These are phyloP conservation scores for Miichthys miiuy DNA, from an alignment of 2,797 vertebrate species.

Conservation along the genomic window DNA sequence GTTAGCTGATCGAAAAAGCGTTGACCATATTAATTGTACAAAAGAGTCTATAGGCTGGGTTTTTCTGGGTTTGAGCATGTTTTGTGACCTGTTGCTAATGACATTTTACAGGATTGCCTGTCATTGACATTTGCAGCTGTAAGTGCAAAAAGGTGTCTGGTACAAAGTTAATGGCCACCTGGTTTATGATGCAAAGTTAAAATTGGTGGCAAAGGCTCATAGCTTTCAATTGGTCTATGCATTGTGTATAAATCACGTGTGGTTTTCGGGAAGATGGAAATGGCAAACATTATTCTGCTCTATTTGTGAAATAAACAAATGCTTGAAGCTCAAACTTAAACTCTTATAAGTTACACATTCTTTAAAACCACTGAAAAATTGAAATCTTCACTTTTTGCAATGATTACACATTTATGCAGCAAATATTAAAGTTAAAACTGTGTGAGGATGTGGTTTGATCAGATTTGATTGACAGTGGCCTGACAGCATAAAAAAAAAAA, in stretches of 20 bases:
- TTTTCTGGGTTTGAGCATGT: background rate
- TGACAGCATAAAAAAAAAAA: too few species aligned
- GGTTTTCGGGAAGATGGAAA: background rate
- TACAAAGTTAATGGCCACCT: background rate
- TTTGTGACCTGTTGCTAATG: conserved; percentile 2
- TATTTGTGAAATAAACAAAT: background rate
- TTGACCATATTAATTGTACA: background rate
- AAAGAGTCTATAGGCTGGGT: background rate
- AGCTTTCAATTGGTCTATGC: conserved; percentile 7
- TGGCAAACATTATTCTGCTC: background rate
- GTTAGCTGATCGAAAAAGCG: background rate
- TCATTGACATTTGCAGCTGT: background rate
- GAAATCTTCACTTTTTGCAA: too few species aligned
- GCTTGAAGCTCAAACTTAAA: too few species aligned
- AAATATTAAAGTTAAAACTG: background rate
- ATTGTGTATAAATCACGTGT: background rate
- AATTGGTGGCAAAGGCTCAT: background rate
- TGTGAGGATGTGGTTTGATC: background rate
- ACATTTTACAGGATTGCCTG: background rate
- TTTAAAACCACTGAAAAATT: too few species aligned
- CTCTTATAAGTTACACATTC: too few species aligned
- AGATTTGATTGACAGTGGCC: too few species aligned
- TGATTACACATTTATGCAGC: background rate
- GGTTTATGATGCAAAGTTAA: background rate
- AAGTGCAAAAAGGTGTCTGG: background rate